Base-by-base conservation (phyloP, 1,140 invertebrate species). In the Sycophila sp. region DNA sequence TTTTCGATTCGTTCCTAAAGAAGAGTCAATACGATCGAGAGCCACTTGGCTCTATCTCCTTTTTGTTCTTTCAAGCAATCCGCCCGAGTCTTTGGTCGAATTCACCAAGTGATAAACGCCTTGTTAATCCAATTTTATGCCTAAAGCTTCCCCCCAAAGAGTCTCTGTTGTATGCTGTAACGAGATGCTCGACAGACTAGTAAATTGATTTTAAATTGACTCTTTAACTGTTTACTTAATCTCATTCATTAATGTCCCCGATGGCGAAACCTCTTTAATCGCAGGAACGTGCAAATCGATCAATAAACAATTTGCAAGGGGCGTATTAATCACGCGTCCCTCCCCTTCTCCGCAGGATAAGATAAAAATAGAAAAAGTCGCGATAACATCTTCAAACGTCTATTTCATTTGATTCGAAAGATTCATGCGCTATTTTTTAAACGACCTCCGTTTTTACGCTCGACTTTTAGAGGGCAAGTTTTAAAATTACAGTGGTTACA, bases 201-300 rank as follows among this genome's bases (percentile, higher is more conserved):
- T 22, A 68, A 68, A 68, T 59, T 59, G 65, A 68, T 59, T 67
- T 68, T 58, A 59, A 68, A 68, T 68, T 68, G 30, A 68, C 38
- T 59, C 40, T 56, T 66, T 59, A 19, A 22, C 55, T 49, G 11
- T 26, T 28, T 58, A 36, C 19, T 19, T 58, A 58, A 59, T 68
- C 55, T 49, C 55, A 59, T 66, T 19, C 32, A 66, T 56, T 56
- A 17, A 38, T 66, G 15, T 22, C 15, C 22, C 15, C n/a, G 7
- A 17, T 7, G 10, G 4, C 19, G n/a, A 49, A 49, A 49, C 30
- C 19, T 36, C 11, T n/a, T 32, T 1, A 30, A 34, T 47, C 15
- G 17, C 42, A 42, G n/a, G n/a, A 19, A 17, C 26, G 30, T 26
- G 2, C 13, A 32, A 32, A 42, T 22, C 19, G 15, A 13, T 28